phyloP scores from a whole-genome alignment of 1,140 invertebrate genomes.

The Mycetomoellerius zeteki region DNA sequence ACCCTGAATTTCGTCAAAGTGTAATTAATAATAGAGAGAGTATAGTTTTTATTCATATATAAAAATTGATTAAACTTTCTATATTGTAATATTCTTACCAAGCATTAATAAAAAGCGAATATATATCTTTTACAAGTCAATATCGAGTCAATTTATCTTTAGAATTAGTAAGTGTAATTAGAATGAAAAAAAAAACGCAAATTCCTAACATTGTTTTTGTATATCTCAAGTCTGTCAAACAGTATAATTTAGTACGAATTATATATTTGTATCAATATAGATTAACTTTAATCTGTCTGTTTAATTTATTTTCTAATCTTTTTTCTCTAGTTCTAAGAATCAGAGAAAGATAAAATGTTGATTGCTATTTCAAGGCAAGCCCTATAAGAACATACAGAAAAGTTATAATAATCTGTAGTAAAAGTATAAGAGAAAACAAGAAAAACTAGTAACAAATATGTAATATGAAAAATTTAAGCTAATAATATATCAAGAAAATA shows the following conservation, averaged over 20 bases:
- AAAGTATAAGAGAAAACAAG: too few species aligned
- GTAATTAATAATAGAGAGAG: conserved; percentile 52
- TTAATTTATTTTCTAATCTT: not conserved
- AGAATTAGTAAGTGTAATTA: not conserved
- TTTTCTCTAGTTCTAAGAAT: not conserved
- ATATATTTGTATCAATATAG: too few species aligned
- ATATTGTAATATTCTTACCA: conserved; percentile 39
- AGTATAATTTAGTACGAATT: too few species aligned
- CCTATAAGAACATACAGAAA: too few species aligned
- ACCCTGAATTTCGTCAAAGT: conserved; percentile 67
- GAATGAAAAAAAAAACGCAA: not conserved
- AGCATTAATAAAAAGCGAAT: conserved; percentile 48
- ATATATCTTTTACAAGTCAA: conserved; percentile 54
- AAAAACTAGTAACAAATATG: too few species aligned
- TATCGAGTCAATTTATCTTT: conserved; percentile 5
- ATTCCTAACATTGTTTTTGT: not conserved
- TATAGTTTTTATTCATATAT: conserved; percentile 68
- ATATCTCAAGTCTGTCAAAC: too few species aligned
- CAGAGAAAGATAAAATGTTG: too few species aligned
- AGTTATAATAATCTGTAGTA: too few species aligned
- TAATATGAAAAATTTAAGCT: too few species aligned
- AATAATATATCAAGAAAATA: too few species aligned
- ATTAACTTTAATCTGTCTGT: too few species aligned
- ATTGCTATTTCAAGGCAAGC: too few species aligned
- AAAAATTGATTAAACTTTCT: conserved; percentile 58